Conservation (phyloP, 2,888 invertebrate species). For the Aplocera efformata region DNA sequence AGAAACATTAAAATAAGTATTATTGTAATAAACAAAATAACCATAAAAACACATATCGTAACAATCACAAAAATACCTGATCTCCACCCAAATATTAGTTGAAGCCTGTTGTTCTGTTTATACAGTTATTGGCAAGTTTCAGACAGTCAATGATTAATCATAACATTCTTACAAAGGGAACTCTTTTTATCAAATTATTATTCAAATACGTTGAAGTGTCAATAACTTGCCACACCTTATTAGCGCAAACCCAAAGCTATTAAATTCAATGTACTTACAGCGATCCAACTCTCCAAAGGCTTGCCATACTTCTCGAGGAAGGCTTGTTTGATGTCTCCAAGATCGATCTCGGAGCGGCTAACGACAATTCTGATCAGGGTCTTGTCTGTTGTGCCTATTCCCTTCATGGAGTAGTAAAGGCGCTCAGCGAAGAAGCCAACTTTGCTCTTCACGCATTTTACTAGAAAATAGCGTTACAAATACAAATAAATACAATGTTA, state of each 20-base stretch:
- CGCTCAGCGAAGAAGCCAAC: slow-evolving; percentile 96
- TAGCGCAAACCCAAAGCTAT: background rate
- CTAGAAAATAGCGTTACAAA: slow-evolving; percentile 63
- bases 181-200: no score
- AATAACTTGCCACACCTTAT: no score
- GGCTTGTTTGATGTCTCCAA: slow-evolving; percentile 95
- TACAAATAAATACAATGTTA: background rate
- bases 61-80: no score
- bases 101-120: no score
- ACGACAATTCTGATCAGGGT: slow-evolving; percentile 95
- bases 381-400: slow-evolving; percentile 93
- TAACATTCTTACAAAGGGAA: no score
- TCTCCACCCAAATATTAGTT: no score
- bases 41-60: background rate
- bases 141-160: no score
- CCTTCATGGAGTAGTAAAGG: slow-evolving; percentile 94
- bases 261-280: slow-evolving; percentile 81
- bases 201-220: no score
- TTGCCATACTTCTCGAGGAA: slow-evolving; percentile 92
- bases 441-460: slow-evolving; percentile 93
- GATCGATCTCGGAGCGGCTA: slow-evolving; percentile 94
- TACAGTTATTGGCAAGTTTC: no score
- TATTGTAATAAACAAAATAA: background rate
- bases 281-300: slow-evolving; percentile 90
- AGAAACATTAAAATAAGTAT: background rate